A percentile compares a stretch with the other conserved stretches of the same genome.
phyloP scores from a whole-genome alignment of 2,797 vertebrate genomes.

The Melanotaenia maccullochi region DNA sequence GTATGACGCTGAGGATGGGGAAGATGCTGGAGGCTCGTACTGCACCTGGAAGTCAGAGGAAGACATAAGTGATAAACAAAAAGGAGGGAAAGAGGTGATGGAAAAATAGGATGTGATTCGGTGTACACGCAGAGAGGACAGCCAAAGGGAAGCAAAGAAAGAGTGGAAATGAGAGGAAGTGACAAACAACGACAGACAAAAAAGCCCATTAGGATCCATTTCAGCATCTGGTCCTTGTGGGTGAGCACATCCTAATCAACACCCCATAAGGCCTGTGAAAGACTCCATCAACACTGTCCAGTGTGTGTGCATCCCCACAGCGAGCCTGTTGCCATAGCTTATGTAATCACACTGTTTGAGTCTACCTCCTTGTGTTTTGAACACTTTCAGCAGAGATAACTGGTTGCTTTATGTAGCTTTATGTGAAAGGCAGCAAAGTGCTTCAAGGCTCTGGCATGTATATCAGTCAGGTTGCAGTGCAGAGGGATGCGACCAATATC shows the following conservation, averaged over 20 bases:
- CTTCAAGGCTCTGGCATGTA: slow-evolving; percentile 50
- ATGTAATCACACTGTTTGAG: slow-evolving; percentile 63
- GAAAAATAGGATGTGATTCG: slow-evolving; percentile 28
- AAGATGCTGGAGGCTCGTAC: slow-evolving; percentile 98
- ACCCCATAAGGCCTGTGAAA: slow-evolving; percentile 78
- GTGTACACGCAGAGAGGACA: slow-evolving; percentile 8
- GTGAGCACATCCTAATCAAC: slow-evolving; percentile 78
- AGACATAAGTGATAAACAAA: slow-evolving; percentile 3
- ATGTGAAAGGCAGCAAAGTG: slow-evolving; percentile 42
- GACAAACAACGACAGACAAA: slow-evolving; percentile 32
- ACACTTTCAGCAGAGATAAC: slow-evolving; percentile 30
- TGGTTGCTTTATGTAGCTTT: slow-evolving; percentile 41
- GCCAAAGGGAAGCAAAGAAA: slow-evolving; percentile 17
- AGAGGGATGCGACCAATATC: slow-evolving; percentile 40
- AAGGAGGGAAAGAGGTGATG: not conserved
- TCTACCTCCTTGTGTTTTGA: slow-evolving; percentile 27
- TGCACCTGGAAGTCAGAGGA: slow-evolving; percentile 84
- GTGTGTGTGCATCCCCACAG: slow-evolving; percentile 65
- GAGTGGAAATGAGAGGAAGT: slow-evolving; percentile 10
- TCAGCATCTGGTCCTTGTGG: slow-evolving; percentile 66
- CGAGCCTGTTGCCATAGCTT: slow-evolving; percentile 68
- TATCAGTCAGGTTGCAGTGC: slow-evolving; percentile 54
- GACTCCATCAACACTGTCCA: slow-evolving; percentile 76
- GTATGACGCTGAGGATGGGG: slow-evolving; percentile 98
- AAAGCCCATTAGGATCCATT: slow-evolving; percentile 59